Conservation (phyloP, 2,113 vertebrate species). For the Otocyon megalotis region DNA sequence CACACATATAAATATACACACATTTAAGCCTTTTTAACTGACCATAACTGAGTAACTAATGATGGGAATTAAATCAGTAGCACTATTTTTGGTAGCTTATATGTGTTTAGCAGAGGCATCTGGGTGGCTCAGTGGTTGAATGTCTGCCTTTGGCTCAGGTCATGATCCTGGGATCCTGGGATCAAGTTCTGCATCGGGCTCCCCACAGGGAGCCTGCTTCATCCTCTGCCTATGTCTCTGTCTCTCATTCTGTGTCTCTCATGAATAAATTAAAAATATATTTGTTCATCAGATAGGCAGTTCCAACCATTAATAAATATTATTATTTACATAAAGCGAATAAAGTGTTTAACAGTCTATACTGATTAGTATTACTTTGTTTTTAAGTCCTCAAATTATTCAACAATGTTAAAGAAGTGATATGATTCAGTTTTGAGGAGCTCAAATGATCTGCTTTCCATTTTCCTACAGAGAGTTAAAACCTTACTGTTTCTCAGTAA, state of each 20-base stretch:
- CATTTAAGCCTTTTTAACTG: not conserved
- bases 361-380: not conserved
- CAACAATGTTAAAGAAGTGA: not conserved
- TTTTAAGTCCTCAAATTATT: not conserved
- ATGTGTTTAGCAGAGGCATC: not conserved
- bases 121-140: no score
- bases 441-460: not conserved
- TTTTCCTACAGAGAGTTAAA: not conserved
- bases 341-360: not conserved
- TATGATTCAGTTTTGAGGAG: not conserved
- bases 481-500: not conserved
- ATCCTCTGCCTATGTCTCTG: no score
- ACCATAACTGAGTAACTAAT: not conserved
- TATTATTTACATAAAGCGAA: not conserved
- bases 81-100: not conserved
- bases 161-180: no score
- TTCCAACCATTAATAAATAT: not conserved
- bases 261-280: not conserved
- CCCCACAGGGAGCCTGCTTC: no score
- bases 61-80: not conserved
- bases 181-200: no score
- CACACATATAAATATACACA: not conserved
- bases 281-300: not conserved
- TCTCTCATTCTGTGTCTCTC: no score
- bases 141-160: no score